phyloP scores from a whole-genome alignment of 2,888 invertebrate genomes.

The Andrena trimmerana region DNA sequence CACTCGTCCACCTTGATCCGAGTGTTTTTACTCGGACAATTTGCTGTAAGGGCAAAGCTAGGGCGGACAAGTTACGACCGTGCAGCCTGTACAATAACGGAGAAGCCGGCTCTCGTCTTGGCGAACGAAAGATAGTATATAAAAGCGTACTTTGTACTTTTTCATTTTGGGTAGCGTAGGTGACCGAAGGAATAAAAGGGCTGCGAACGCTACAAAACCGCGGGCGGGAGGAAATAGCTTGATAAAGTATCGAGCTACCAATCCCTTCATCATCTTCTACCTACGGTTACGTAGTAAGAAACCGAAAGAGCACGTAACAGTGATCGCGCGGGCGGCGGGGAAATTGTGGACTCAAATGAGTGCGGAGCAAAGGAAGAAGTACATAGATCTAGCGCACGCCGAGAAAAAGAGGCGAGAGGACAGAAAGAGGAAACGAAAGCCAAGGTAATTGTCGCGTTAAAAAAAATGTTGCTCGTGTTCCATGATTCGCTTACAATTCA shows the following conservation, averaged over 20 bases:
- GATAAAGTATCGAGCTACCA: conserved; percentile 69
- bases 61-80: not conserved
- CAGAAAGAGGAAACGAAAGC: conserved; percentile 64
- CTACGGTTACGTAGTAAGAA: conserved; percentile 76
- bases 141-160: conserved; percentile 69
- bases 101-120: not conserved
- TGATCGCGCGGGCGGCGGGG: conserved; percentile 79
- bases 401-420: conserved; percentile 79
- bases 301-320: conserved; percentile 76
- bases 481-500: not conserved
- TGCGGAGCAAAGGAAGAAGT: conserved; percentile 77
- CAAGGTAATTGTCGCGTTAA: conserved; percentile 29
- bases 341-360: conserved; percentile 80
- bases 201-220: not conserved
- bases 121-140: conserved; percentile 32
- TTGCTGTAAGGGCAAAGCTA: not conserved
- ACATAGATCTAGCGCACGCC: conserved; percentile 79
- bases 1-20: not conserved
- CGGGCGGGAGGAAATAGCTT: not conserved
- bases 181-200: conserved; percentile 42
- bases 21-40: not conserved
- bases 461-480: too few relatives aligned
- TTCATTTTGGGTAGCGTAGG: conserved; percentile 72
- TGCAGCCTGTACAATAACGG: not conserved
- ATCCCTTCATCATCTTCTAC: conserved; percentile 82